phyloP scores from a whole-genome alignment of 2,113 vertebrate genomes.

The Eleginops maclovinus region DNA sequence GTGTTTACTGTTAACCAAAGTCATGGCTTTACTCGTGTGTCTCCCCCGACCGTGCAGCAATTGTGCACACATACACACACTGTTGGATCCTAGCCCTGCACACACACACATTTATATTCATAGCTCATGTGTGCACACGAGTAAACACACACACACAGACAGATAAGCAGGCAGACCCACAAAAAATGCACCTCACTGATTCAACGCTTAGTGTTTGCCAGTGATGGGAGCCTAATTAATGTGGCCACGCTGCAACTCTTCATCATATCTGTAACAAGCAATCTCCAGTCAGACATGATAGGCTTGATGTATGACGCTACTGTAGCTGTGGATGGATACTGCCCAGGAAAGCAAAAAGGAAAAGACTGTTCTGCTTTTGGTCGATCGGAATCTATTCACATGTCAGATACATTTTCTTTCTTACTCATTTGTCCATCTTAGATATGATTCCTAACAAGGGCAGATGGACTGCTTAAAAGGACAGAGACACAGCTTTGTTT shows the following conservation, averaged over 20 bases:
- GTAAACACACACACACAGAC: neutral
- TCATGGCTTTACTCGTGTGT: constrained; percentile 70
- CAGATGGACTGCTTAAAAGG: constrained; percentile 66
- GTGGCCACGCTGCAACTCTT: constrained; percentile 59
- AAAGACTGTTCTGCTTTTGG: constrained; percentile 29
- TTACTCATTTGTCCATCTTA: constrained; percentile 54
- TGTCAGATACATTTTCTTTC: constrained; percentile 31
- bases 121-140: constrained; percentile 37
- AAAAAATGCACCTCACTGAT: constrained; percentile 49
- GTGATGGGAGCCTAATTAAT: constrained; percentile 74
- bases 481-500: constrained; percentile 64
- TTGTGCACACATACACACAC: constrained; percentile 22
- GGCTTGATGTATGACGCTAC: constrained; percentile 51
- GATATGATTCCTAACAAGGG: constrained; percentile 63
- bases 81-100: constrained; percentile 30
- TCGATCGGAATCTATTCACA: constrained; percentile 48
- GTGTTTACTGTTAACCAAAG: constrained; percentile 81
- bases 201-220: constrained; percentile 52
- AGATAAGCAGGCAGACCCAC: neutral
- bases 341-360: constrained; percentile 17
- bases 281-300: constrained; percentile 63
- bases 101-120: constrained; percentile 54
- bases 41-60: constrained; percentile 18
- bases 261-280: constrained; percentile 75
- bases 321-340: constrained; percentile 33